Conservation (phyloP, 2,888 invertebrate species). For the Saturnia pavonia region DNA sequence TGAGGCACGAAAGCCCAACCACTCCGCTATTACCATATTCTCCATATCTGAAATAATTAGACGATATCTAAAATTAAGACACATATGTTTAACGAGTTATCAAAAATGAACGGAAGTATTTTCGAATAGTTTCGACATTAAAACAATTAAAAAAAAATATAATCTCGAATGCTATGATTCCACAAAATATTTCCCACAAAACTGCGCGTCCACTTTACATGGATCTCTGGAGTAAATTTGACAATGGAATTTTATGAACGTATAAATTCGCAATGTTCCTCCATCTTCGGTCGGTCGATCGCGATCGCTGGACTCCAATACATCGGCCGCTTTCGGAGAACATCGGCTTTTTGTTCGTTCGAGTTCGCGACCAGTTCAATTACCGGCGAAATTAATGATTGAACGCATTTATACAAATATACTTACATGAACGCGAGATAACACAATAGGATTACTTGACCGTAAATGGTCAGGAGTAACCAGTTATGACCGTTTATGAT, state of each 20-base stretch:
- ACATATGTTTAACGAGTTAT: background rate
- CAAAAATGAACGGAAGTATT: background rate
- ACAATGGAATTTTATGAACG: conserved; percentile 80
- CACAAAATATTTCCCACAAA: conserved; percentile 36
- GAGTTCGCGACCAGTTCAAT: conserved; percentile 72
- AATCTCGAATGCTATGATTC: conserved; percentile 14
- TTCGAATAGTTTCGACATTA: background rate
- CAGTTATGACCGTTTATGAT: conserved; percentile 78
- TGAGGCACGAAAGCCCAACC: no score
- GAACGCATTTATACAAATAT: conserved; percentile 64
- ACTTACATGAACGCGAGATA: conserved; percentile 39
- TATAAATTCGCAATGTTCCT: conserved; percentile 71
- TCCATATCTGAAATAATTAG: no score
- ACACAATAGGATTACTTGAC: conserved; percentile 77
- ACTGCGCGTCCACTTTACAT: conserved; percentile 55
- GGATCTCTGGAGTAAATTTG: conserved; percentile 75
- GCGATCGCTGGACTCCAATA: conserved; percentile 65
- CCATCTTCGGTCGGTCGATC: conserved; percentile 32
- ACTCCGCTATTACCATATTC: no score
- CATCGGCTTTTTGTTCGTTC: conserved; percentile 63
- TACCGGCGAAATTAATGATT: conserved; percentile 79
- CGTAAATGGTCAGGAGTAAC: conserved; percentile 72
- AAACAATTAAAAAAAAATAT: background rate
- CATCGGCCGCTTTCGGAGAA: conserved; percentile 63
- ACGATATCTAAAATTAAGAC: no score